Conservation (phyloP, 2,113 vertebrate species). For the Stercorarius parasiticus region DNA sequence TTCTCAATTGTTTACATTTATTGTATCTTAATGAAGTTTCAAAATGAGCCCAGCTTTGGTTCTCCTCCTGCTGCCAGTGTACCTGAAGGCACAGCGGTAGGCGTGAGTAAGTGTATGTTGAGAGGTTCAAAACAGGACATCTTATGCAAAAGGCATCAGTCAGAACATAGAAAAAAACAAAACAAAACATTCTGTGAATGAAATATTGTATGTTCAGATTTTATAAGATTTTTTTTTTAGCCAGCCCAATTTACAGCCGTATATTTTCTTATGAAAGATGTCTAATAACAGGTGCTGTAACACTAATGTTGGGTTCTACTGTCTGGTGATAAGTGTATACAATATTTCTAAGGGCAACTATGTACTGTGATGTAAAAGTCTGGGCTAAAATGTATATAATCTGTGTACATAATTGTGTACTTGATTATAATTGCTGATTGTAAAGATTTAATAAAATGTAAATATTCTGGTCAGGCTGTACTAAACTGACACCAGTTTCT, state of each 20-base stretch:
- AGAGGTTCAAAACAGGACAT: slow-evolving; percentile 25
- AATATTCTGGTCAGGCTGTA: slow-evolving; percentile 73
- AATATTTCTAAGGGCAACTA: slow-evolving; percentile 77
- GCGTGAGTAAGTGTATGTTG: not conserved
- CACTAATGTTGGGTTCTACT: slow-evolving; percentile 71
- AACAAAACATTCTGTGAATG: slow-evolving; percentile 79
- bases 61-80: slow-evolving; percentile 36
- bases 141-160: slow-evolving; percentile 71
- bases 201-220: slow-evolving; percentile 78
- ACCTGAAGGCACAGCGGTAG: not conserved
- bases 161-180: slow-evolving; percentile 67
- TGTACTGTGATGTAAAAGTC: slow-evolving; percentile 83
- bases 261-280: slow-evolving; percentile 80
- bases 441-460: slow-evolving; percentile 89
- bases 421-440: slow-evolving; percentile 84
- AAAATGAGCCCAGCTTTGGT: slow-evolving; percentile 57
- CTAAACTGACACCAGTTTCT: not conserved
- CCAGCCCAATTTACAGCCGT: slow-evolving; percentile 79
- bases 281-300: slow-evolving; percentile 78
- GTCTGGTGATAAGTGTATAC: slow-evolving; percentile 71
- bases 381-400: slow-evolving; percentile 84
- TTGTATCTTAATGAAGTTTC: slow-evolving; percentile 41
- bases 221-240: slow-evolving; percentile 76
- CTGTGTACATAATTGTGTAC: slow-evolving; percentile 83
- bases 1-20: slow-evolving; percentile 45